Evolutionary conservation across 2,888 invertebrate genomes (phyloP), one percentile per base, ranked within the genome.

Genomic region (Elaeidobius kamerunicus): DNA sequence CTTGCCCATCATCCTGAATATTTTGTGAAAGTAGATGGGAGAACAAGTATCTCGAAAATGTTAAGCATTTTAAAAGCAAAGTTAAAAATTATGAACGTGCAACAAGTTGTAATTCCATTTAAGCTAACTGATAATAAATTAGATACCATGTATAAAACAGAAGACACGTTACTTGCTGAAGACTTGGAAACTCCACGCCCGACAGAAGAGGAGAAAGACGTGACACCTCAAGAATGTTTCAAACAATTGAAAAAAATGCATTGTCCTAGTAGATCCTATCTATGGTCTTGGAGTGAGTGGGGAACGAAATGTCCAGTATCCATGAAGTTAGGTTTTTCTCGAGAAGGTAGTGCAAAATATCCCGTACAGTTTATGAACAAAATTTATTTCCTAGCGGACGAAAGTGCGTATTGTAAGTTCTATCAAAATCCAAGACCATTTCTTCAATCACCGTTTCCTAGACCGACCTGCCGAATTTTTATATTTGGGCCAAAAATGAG

Each of bases 351-450:
- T 42, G 68, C 78, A 1, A 77, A 78, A 66, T 76, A 74, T 60
- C 78, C 80, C 0, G 79, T 83, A 1, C 72, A 75, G 27, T 83
- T 83, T 61, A 75, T 83, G 66, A 81, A 81, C 66, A 78, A 80
- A 63, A 73, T 85, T 2, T 85, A 78, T 65, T 74, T 84, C 40
- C 65, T 83, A 39, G 76, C 80, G 15, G 76, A 80, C 17, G 65
- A 75, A 40, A 71, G 78, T 23, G 73, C 78, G 23, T 73, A 77
- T 64, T 64, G 76, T 39, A 66, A 70, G 36, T 86, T 86, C 67
- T 73, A 75, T 57, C 73, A 73, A 63, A 84, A 85, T 68, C 85
- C 85, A 5, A 72, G 81, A 14, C 77, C 79, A 1, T 86, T 75
- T 68, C 68, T 85, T 11, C 68, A 79, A 52, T 67, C 80, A 4